Conservation (phyloP, 2,797 vertebrate genomes). For the Lepus townsendii region DNA sequence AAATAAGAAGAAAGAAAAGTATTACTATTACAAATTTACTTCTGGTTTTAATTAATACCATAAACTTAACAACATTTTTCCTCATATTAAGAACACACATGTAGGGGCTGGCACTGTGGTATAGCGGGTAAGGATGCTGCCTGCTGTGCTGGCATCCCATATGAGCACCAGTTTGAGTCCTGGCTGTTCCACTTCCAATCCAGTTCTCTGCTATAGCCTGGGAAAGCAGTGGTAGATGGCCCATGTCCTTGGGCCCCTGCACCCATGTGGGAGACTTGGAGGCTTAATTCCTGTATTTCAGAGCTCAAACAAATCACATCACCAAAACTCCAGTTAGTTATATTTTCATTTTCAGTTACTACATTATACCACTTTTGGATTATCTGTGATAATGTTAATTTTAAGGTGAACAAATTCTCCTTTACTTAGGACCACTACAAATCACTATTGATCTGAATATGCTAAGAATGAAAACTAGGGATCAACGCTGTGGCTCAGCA, state of each 20-base stretch:
- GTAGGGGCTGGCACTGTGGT: no score
- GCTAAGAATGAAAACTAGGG: background rate
- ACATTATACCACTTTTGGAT: background rate
- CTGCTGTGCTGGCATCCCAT: no score
- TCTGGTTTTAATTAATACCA: background rate
- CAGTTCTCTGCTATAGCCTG: no score
- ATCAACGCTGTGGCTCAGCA: no score
- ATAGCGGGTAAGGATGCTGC: no score
- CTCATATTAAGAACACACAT: background rate
- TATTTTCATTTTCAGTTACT: background rate
- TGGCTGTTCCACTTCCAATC: no score
- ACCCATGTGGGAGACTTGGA: no score
- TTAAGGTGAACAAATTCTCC: background rate
- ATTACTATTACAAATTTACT: background rate
- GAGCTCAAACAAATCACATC: background rate
- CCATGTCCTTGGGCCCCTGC: no score
- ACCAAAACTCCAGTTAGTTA: background rate
- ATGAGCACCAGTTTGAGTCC: no score
- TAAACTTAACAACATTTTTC: background rate
- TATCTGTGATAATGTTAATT: background rate
- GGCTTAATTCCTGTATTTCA: background rate
- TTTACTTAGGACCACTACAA: background rate
- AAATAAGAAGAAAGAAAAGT: constrained; percentile 11
- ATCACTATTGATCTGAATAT: background rate
- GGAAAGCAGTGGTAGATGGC: no score